phyloP scores from a whole-genome alignment of 2,888 invertebrate genomes.

The Acronicta aceris region DNA sequence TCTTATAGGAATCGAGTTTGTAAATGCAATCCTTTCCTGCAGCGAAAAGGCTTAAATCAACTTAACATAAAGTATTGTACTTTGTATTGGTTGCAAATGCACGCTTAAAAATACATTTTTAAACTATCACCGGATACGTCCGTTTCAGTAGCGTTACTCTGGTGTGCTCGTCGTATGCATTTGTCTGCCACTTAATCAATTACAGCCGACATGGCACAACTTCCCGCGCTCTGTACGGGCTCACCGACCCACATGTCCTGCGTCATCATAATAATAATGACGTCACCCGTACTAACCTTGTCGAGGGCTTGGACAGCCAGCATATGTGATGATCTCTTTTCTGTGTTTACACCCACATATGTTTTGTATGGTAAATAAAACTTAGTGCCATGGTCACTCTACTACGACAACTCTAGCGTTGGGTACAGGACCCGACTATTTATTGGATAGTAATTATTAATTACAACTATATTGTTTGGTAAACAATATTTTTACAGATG shows the following conservation, averaged over 20 bases:
- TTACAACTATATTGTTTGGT: neutral
- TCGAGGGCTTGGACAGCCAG: constrained; percentile 70
- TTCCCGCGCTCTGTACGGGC: constrained; percentile 67
- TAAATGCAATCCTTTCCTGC: constrained; percentile 6
- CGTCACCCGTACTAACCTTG: constrained; percentile 81
- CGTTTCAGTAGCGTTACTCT: constrained; percentile 57
- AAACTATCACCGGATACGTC: constrained; percentile 71
- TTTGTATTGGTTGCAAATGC: constrained; percentile 10
- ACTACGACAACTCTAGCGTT: constrained; percentile 3
- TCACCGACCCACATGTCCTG: constrained; percentile 76
- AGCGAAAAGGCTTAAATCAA: constrained; percentile 17
- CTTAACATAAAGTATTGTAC: constrained; percentile 7
- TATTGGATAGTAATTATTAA: neutral
- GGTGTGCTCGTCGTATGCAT: constrained; percentile 45
- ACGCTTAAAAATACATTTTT: constrained; percentile 55
- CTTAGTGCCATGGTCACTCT: constrained; percentile 24
- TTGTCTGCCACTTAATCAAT: constrained; percentile 80
- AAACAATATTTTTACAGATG: neutral
- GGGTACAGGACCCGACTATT: neutral
- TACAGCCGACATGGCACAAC: constrained; percentile 62
- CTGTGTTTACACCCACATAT: constrained; percentile 72
- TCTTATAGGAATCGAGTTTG: neutral
- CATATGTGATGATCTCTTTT: constrained; percentile 72
- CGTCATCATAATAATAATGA: constrained; percentile 77
- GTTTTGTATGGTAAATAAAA: constrained; percentile 42